Base-by-base conservation (phyloP, 1,140 invertebrate genomes). In the Rhopalosiphum maidis region DNA sequence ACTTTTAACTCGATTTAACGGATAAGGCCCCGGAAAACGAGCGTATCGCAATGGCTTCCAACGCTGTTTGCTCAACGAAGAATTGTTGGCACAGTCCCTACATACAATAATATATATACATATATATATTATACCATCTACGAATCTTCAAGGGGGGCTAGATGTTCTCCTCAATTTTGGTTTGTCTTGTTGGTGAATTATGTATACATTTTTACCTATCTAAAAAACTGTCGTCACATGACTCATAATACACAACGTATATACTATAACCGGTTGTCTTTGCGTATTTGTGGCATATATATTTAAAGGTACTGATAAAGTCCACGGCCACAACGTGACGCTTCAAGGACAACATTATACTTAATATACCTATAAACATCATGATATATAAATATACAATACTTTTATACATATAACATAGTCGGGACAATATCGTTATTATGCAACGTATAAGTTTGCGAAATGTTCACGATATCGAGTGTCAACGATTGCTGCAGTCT, bases 391-490 rank as follows among this genome's bases (percentile, higher is more conserved):
- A 25, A 9, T 85, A 46, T 30, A 23, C 46, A 48, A 22, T 35
- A 88, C 86, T 88, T 35, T 88, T n/a, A 51, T 9, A 25, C 5
- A 41, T 30, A 15, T 23, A 18, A 0, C 23, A 25, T 48, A 21
- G 46, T 35, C 8, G 43, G 7, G 43, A 88, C 35, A 37, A 22
- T 37, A 89, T 37, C 0, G n/a, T 82, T 4, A 30, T 93, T 93
- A 86, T 86, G 82, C 46, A 92, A 92, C 35, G 5, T 55, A 82
- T 35, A 37, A 23, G 82, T 91, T 91, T 91, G 90, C 68, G 90
- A 91, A 91, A 91, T 77, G 21, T 35, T 37, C 90, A 77, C 41
- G 55, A 91, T 91, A 91, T 83, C 90, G 77, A 37, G 68, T 82
- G 68, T 48, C 48, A 54, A 35, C 48, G 25, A 18, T 15, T 77